Evolutionary conservation across 2,113 vertebrate species (phyloP).

Genomic region (Microtus montanus): DNA sequence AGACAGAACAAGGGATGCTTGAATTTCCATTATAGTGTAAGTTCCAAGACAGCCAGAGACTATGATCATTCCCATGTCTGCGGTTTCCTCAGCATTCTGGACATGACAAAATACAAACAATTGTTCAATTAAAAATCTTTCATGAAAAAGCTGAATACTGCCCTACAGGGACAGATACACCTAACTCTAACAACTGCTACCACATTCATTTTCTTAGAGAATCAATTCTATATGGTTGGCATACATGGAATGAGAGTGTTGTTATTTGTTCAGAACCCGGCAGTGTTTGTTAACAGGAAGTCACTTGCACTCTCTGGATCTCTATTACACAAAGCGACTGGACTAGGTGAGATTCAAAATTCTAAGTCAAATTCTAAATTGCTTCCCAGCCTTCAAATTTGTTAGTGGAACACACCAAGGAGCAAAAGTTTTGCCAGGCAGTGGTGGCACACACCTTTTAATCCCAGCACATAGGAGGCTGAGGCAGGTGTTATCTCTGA

Average conservation of each 20-base stretch:
- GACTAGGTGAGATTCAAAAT: conserved; percentile 36
- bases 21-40: not conserved
- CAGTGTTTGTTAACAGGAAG: not conserved
- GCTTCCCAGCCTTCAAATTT: not conserved
- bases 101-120: not conserved
- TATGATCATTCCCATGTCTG: not conserved
- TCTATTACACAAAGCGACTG: conserved; percentile 26
- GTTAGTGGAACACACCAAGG: conserved; percentile 21
- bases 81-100: not conserved
- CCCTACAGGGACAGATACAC: not conserved
- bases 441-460: not conserved
- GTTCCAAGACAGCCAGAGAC: not conserved
- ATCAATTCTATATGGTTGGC: not conserved
- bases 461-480: not conserved
- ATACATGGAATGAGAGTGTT: conserved; percentile 36
- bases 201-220: conserved; percentile 5
- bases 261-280: not conserved
- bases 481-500: not conserved
- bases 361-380: conserved; percentile 49
- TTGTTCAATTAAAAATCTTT: not conserved
- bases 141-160: not conserved
- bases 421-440: not conserved
- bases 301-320: conserved; percentile 26
- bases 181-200: conserved; percentile 9
- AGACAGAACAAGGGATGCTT: not conserved